Evolutionary conservation across 2,113 vertebrate genomes (phyloP).

Genomic region (Aspidoscelis tigris): DNA sequence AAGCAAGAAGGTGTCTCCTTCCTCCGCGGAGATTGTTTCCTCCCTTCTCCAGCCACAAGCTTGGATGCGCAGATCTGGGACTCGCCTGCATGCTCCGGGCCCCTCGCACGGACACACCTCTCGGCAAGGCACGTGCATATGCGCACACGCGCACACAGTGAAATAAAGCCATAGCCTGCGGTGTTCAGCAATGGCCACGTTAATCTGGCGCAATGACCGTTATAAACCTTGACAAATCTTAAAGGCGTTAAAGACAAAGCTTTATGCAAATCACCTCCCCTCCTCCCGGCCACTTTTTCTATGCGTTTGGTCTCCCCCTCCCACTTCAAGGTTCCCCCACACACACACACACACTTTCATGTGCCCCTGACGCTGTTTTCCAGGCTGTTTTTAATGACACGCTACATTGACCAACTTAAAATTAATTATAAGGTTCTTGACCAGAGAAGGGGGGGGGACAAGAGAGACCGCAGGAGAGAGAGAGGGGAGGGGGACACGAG

Average conservation of each 20-base stretch:
- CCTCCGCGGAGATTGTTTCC: too few relatives aligned
- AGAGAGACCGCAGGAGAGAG: not conserved
- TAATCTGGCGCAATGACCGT: constrained; percentile 70
- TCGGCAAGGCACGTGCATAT: not conserved
- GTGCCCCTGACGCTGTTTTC: constrained; percentile 54
- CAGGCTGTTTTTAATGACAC: constrained; percentile 66
- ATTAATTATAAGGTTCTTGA: constrained; percentile 74
- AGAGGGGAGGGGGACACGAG: not conserved
- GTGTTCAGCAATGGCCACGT: constrained; percentile 48
- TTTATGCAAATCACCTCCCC: constrained; percentile 70
- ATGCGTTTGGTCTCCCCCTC: not conserved
- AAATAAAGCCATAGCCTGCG: constrained; percentile 50
- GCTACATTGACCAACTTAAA: constrained; percentile 72
- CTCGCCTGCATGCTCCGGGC: constrained; percentile 11
- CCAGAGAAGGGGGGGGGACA: constrained; percentile 40
- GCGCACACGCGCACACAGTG: not conserved
- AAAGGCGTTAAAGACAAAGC: constrained; percentile 70
- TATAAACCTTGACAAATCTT: constrained; percentile 56
- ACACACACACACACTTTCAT: too few relatives aligned
- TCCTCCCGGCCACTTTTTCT: too few relatives aligned
- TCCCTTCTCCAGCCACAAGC: not conserved
- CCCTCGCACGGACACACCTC: too few relatives aligned
- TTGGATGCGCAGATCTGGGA: not conserved
- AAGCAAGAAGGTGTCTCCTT: not conserved
- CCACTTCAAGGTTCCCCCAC: not conserved